Conservation (phyloP, 2,797 vertebrate species). For the Darevskia mixta region DNA sequence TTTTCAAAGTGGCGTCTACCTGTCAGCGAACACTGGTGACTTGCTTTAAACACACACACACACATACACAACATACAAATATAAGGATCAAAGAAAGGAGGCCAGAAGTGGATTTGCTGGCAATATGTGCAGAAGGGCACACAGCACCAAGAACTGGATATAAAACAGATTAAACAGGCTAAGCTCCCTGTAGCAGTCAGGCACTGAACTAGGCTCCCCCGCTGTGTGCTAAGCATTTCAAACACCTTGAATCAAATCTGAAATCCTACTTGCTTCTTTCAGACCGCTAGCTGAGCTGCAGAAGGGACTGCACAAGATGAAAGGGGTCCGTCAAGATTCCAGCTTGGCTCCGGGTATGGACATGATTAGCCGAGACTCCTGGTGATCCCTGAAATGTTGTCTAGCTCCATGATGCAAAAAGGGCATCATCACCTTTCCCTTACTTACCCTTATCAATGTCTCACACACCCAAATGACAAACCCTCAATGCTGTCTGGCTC, state of each 20-base stretch:
- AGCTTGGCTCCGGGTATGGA: background rate
- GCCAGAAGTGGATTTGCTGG: constrained; percentile 32
- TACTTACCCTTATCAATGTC: background rate
- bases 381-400: background rate
- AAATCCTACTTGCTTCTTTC: constrained; percentile 29
- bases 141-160: constrained; percentile 23
- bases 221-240: constrained; percentile 36
- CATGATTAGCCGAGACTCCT: background rate
- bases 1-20: background rate
- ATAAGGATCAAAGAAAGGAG: constrained; percentile 2
- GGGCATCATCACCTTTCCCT: background rate
- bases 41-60: background rate
- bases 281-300: background rate
- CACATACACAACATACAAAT: background rate
- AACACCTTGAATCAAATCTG: constrained; percentile 22
- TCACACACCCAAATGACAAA: background rate
- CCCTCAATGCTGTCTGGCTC: background rate
- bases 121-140: constrained; percentile 10
- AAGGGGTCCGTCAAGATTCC: background rate
- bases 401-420: background rate
- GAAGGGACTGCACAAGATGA: constrained; percentile 26
- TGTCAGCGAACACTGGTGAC: background rate
- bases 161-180: constrained; percentile 39
- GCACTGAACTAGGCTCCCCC: constrained; percentile 5
- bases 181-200: constrained; percentile 30